These are phyloP conservation scores for Ptychodera flava DNA, from an alignment of 35 echinoderm and acorn worm genomes.

Conservation along the genomic window DNA sequence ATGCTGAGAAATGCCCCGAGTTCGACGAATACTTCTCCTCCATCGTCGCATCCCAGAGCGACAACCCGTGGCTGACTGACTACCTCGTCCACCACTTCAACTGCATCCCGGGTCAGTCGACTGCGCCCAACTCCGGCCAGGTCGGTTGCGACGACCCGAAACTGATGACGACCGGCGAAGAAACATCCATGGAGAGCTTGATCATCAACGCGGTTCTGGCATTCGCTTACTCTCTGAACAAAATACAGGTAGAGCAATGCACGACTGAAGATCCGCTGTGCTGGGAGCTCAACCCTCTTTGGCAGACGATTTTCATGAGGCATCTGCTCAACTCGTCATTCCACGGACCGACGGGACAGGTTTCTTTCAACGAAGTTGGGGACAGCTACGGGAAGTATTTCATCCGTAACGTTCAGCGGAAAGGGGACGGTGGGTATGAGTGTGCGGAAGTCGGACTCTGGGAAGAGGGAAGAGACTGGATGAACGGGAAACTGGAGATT, in stretches of 20 bases:
- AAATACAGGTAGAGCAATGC: not conserved
- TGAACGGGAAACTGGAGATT: conserved; percentile 13
- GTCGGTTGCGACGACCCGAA: not conserved
- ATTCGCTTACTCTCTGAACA: not conserved
- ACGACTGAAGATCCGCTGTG: not conserved
- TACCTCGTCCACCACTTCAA: conserved; percentile 49
- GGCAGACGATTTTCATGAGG: not conserved
- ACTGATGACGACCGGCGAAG: not conserved
- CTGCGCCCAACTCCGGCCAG: not conserved
- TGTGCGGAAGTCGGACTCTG: conserved; percentile 58
- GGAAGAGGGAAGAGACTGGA: conserved; percentile 14
- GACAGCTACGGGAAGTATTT: conserved; percentile 63
- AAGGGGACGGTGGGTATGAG: conserved; percentile 35
- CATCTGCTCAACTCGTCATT: not conserved
- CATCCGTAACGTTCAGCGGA: conserved; percentile 54
- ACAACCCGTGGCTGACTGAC: conserved; percentile 74
- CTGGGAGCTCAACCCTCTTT: not conserved
- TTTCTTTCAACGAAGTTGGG: conserved; percentile 50
- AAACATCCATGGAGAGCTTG: not conserved
- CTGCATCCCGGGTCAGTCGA: not conserved
- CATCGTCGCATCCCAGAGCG: conserved; percentile 14
- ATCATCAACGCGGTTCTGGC: not conserved
- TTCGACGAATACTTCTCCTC: conserved; percentile 72
- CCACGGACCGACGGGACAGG: conserved; percentile 38
- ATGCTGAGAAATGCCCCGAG: conserved; percentile 10